phyloP scores from a whole-genome alignment of 2,113 vertebrate genomes.

The Merops nubicus region DNA sequence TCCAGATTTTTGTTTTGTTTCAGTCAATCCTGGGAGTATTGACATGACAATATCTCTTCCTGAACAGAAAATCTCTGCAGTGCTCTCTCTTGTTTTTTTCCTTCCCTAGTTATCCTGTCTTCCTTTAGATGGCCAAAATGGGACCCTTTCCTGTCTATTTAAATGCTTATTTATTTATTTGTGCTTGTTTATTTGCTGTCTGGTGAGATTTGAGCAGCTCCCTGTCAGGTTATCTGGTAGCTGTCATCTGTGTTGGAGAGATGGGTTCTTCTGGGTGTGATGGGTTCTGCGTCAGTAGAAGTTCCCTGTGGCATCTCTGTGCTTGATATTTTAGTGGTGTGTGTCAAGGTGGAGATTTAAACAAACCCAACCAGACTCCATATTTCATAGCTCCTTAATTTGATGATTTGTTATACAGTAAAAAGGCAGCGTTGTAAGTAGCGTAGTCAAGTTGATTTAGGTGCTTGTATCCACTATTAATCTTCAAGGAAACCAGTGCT shows the following conservation, averaged over 20 bases:
- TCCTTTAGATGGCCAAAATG: background rate
- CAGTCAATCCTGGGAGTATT: too few relatives aligned
- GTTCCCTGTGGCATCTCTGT: background rate
- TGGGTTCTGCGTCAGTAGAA: background rate
- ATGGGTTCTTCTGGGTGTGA: background rate
- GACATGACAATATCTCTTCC: background rate
- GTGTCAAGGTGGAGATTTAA: background rate
- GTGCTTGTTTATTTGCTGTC: background rate
- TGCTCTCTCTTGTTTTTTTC: background rate
- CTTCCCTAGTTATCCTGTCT: background rate
- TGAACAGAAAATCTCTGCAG: background rate
- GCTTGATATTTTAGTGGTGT: background rate
- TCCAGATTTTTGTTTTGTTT: too few relatives aligned
- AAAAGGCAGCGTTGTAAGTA: background rate
- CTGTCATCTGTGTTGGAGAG: background rate
- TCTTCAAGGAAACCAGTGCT: background rate
- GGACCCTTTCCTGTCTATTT: background rate
- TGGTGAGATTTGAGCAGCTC: background rate
- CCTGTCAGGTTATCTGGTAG: background rate
- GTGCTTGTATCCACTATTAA: background rate
- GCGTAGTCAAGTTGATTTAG: background rate
- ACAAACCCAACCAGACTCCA: background rate
- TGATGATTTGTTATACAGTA: background rate
- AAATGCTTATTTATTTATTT: background rate
- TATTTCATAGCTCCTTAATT: background rate